Base-by-base conservation (phyloP, 2,113 vertebrate species). In the Sprattus sprattus region DNA sequence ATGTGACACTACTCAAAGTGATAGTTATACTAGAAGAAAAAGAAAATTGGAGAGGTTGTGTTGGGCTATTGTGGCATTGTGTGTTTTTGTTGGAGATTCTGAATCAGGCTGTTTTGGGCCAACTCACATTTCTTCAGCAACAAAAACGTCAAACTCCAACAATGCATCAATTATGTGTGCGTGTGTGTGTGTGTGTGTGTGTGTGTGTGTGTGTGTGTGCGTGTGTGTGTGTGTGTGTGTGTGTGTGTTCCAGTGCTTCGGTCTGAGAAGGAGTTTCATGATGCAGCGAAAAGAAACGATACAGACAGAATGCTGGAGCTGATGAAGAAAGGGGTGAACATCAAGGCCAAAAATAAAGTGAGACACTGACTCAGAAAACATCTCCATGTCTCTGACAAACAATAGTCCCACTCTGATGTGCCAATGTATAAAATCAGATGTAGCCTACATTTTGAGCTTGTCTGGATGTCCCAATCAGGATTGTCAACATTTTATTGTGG, bases 201-300 rank as follows among this genome's bases (percentile, higher is more conserved):
- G 57, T 64, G 57, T 64, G 0, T 64, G 57, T 64, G 57, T 64
- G 57, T 64, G 18, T n/a, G 1, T 22, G 6, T 64, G 18, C n/a
- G 57, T 22, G 18, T 64, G 57, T n/a, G 57, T n/a, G 0, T 22
- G 57, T 64, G 57, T 22, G 18, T 25, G 22, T 28, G 20, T 80
- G 49, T 47, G n/a, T 4, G 45, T 46, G 9, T 84, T 87, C 9
- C 90, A 98, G 97, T 98, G 93, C 93, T 98, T 83, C 93, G 91
- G 28, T 95, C 96, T 20, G 98, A 99, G 81, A 97, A 96, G 91
- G 95, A 96, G 75, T 95, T 99, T 83, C 97, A 98, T 0, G 91
- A 96, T 75, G 97, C 97, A 0, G 95, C 96, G 0, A 95, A 93
- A 81, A 89, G 85, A 81, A 98, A 98, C 82, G 92, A 97, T 89